Evolutionary conservation across 2,797 vertebrate species (phyloP), one percentile per base, ranked within the genome.

Genomic region (Coccyzus lansbergi): DNA sequence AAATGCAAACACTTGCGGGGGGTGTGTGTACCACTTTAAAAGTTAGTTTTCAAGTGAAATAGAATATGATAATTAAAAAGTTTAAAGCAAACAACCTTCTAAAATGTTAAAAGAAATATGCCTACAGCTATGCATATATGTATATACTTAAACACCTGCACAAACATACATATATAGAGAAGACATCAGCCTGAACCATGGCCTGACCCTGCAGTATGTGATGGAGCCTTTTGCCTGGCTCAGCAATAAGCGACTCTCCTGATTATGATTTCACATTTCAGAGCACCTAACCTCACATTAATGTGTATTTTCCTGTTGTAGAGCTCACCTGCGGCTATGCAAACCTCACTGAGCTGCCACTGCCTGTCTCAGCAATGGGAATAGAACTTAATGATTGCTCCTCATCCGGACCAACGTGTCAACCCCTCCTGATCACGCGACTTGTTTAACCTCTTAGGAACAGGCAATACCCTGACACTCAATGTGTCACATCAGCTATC

Each of bases 391-490:
- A 97, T 93, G 94, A 94, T 90, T 56, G 0, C 86, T 86, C 81
- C 86, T 96, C 21, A 7, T 90, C 92, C 31, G 19, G 93, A 63
- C 93, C 94, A 74, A 38, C 18, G 7, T 95, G 96, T 97, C 96
- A 97, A 83, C 72, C 69, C 90, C 91, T 94, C 75, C 88, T 81
- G 89, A 88, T 90, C 0, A 2, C 51, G 81, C 22, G 3, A 21
- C 92, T 93, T 80, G 79, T 89, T 96, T 92, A 97, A 93, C 94
- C 95, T 93, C 94, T 92, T 11, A 96, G 95, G 94, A 97, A 87
- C 59, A 92, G 95, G 90, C 94, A 88, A 88, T 96, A 71, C 71
- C 74, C 91, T 94, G 94, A 96, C 93, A 94, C 92, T 84, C 78
- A 74, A 95, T 80, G 56, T 96, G 95, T 95, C 95, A 93, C 93